Conservation (phyloP, 2,888 invertebrate species). For the Xylota segnis region DNA sequence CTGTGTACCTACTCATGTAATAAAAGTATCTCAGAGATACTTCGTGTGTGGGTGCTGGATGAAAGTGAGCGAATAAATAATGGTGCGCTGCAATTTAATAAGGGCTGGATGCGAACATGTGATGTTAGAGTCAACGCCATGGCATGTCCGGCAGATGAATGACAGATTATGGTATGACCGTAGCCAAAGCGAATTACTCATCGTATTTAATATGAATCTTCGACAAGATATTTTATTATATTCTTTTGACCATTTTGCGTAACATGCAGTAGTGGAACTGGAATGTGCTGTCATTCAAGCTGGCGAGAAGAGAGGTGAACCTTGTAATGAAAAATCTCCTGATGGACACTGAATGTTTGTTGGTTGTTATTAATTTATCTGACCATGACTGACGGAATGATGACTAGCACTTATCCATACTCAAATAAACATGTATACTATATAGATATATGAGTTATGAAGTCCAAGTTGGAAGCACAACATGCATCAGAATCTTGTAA, state of each 20-base stretch:
- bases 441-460: no score
- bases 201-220: slow-evolving; percentile 74
- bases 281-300: slow-evolving; percentile 38
- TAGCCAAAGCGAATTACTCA: slow-evolving; percentile 73
- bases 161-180: slow-evolving; percentile 71
- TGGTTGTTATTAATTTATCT: background rate
- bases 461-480: no score
- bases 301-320: slow-evolving; percentile 27
- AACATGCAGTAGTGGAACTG: slow-evolving; percentile 11
- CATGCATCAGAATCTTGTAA: no score
- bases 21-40: slow-evolving; percentile 60
- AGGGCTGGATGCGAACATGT: slow-evolving; percentile 36
- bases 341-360: background rate
- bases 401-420: no score
- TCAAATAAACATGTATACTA: background rate
- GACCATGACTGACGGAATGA: no score
- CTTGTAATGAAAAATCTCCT: background rate
- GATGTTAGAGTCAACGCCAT: slow-evolving; percentile 49
- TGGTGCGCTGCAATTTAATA: slow-evolving; percentile 68
- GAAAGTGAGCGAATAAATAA: slow-evolving; percentile 60
- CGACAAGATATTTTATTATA: slow-evolving; percentile 72
- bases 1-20: slow-evolving; percentile 19
- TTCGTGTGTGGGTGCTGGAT: slow-evolving; percentile 12
- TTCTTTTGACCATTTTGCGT: slow-evolving; percentile 41
- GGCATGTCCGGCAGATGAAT: slow-evolving; percentile 66